Conservation (phyloP, 2,797 vertebrate genomes). For the Gouania willdenowi region DNA sequence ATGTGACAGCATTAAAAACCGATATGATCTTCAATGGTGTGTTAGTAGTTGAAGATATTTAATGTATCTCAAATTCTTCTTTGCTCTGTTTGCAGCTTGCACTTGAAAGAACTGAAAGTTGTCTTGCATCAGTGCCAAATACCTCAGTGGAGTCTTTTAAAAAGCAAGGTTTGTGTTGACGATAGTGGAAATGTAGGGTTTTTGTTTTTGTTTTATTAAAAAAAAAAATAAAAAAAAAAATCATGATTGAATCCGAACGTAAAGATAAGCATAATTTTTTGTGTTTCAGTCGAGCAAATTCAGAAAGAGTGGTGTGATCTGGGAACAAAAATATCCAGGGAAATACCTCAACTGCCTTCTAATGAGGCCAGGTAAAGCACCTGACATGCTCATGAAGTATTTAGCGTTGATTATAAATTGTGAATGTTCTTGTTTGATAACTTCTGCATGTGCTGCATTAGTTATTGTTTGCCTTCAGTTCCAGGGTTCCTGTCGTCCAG, state of each 20-base stretch:
- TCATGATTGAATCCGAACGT: too few species aligned
- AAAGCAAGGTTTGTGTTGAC: conserved; percentile 65
- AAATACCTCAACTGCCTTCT: conserved; percentile 17
- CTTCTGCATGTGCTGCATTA: background rate
- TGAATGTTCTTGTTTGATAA: background rate
- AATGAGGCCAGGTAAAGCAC: conserved; percentile 51
- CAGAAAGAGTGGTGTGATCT: conserved; percentile 55
- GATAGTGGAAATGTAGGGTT: too few species aligned
- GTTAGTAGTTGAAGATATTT: too few species aligned
- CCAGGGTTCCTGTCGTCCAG: conserved; percentile 47
- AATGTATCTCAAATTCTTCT: background rate
- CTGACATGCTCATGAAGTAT: background rate
- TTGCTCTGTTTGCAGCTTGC: conserved; percentile 54
- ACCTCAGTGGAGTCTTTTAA: conserved; percentile 64
- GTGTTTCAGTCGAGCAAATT: conserved; percentile 59
- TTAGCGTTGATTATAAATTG: background rate
- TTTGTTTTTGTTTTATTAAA: too few species aligned
- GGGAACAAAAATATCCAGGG: conserved; percentile 38
- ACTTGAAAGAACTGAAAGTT: conserved; percentile 62
- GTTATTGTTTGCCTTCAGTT: conserved; percentile 20
- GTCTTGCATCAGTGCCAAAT: conserved; percentile 50
- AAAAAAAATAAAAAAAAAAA: too few species aligned
- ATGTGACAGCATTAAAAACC: too few species aligned
- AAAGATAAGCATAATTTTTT: too few species aligned
- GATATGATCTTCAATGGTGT: too few species aligned